Conservation (phyloP, 2,888 invertebrate genomes). For the Chelonus formosanus region DNA sequence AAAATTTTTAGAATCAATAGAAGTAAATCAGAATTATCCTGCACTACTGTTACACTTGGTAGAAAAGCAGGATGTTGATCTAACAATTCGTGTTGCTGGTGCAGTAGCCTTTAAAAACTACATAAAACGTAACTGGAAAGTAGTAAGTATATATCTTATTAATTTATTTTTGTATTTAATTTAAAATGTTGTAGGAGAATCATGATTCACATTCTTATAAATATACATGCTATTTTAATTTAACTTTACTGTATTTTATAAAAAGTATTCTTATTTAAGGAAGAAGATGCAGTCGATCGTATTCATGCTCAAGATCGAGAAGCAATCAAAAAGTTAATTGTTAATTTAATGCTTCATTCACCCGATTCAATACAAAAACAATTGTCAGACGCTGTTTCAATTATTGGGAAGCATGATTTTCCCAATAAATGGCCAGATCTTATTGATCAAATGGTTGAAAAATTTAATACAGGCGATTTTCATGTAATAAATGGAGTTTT, state of each 20-base stretch:
- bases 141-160: conserved; percentile 69
- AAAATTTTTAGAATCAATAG: conserved; percentile 88
- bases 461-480: conserved; percentile 91
- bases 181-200: too few species aligned
- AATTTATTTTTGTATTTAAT: too few species aligned
- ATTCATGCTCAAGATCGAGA: conserved; percentile 83
- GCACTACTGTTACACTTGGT: conserved; percentile 85
- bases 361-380: conserved; percentile 92
- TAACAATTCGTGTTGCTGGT: conserved; percentile 86
- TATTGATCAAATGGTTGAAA: conserved; percentile 91
- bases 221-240: too few species aligned
- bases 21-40: conserved; percentile 90
- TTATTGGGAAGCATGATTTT: conserved; percentile 96
- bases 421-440: conserved; percentile 96
- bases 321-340: conserved; percentile 85
- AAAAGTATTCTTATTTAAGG: conserved; percentile 57
- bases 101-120: conserved; percentile 97
- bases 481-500: conserved; percentile 94
- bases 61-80: conserved; percentile 81
- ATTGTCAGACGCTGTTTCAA: conserved; percentile 93
- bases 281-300: conserved; percentile 79
- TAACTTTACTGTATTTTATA: too few species aligned
- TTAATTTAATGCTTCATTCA: conserved; percentile 91
- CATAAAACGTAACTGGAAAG: conserved; percentile 93
- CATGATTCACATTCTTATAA: too few species aligned